phyloP scores from a whole-genome alignment of 35 echinoderm and acorn worm genomes.

The Anneissia japonica region DNA sequence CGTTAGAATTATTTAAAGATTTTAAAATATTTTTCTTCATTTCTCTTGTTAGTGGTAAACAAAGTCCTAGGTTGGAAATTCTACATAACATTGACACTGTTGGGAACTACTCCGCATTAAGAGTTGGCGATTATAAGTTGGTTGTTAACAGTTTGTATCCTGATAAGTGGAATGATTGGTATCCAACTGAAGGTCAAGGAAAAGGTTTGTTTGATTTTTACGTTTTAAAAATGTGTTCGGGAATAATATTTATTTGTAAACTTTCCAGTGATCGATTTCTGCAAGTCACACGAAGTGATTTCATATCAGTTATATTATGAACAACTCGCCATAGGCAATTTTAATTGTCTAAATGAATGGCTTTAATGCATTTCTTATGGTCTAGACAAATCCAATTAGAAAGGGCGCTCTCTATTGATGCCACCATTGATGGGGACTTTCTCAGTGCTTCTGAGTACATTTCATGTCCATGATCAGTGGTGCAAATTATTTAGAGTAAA shows the following conservation, averaged over 20 bases:
- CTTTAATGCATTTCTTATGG: not conserved
- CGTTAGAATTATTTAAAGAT: not conserved
- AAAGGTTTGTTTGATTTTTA: slow-evolving; percentile 20
- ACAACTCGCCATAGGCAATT: not conserved
- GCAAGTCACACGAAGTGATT: not conserved
- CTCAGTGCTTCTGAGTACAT: too few relatives aligned
- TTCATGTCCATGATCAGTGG: too few relatives aligned
- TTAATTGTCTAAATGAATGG: not conserved
- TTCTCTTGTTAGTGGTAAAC: slow-evolving; percentile 35
- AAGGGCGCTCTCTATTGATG: too few relatives aligned
- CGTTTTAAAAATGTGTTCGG: not conserved
- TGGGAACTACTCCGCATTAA: slow-evolving; percentile 29
- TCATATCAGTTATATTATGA: not conserved
- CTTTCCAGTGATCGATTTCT: not conserved
- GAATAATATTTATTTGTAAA: too few relatives aligned
- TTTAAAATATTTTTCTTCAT: not conserved
- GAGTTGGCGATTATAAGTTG: slow-evolving; percentile 67
- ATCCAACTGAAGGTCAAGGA: slow-evolving; percentile 45
- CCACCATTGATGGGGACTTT: too few relatives aligned
- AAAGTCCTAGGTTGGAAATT: slow-evolving; percentile 60
- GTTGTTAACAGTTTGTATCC: slow-evolving; percentile 24
- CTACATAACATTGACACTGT: slow-evolving; percentile 67
- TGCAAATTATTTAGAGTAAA: too few relatives aligned
- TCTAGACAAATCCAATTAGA: not conserved
- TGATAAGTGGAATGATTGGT: slow-evolving; percentile 62